Base-by-base conservation (phyloP, 2,797 vertebrate species). In the Poeciliopsis gracilis region DNA sequence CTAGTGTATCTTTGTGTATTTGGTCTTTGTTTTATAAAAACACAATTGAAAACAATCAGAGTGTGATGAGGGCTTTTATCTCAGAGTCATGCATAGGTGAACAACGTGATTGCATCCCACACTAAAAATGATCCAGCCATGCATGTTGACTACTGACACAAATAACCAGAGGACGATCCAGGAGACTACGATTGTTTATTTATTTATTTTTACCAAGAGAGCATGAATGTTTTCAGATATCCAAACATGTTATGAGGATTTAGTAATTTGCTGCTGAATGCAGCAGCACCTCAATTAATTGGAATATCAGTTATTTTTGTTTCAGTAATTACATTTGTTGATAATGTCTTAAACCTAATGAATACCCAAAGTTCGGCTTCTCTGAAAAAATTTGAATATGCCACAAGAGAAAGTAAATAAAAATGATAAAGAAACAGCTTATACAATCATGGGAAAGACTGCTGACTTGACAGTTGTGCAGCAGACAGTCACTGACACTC, bases 141-240 rank as follows among this genome's bases (percentile, higher is more conserved):
- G 92, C 91, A 88, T 88, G 83, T 80, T 82, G 91, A 92, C 86
- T 86, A 76, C 88, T 88, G 85, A 93, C 91, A 85, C 53, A 88
- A 49, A 88, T 45, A 84, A 49, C n/a, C 53, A 61, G n/a, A 11
- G 25, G 23, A 28, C 46, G 23, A 41, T 13, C 47, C 13, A 36
- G 12, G 16, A 49, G 45, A 36, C 5, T 36, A 15, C 1, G 25
- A 13, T 46, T 43, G 38, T 53, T 9, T 9, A 8, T 41, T 41
- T 41, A 41, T 41, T 41, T 5, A 5, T 38, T 51, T 20, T 78
- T 67, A 28, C 57, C 16, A 76, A 57, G 18, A 77, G 15, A 73
- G 15, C 12, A 53, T 36, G 2, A 51, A 47, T 9, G 15, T 66
- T 66, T 66, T 20, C 16, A 38, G 33, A 36, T 23, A 38, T 66